A percentile compares a stretch with the other conserved stretches of the same genome.
Evolutionary conservation across 2,797 vertebrate genomes (phyloP).

Genomic region (Discoglossus pictus): DNA sequence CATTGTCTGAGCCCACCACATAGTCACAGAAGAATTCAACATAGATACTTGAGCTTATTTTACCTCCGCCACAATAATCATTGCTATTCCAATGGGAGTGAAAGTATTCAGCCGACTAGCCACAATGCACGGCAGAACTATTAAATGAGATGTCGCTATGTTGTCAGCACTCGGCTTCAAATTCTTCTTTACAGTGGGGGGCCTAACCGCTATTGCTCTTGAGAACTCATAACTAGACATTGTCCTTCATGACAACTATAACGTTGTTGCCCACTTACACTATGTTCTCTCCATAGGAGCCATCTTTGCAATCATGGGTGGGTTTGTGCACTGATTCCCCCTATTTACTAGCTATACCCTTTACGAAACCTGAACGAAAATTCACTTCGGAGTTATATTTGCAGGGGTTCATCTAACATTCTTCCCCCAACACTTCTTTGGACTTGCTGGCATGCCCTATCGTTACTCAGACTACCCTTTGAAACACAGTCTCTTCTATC

Average conservation of each 20-base stretch:
- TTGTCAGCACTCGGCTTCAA: conserved; percentile 56
- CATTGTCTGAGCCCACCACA: conserved; percentile 30
- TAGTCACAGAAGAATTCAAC: conserved; percentile 49
- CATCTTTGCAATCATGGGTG: conserved; percentile 17
- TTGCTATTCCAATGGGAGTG: conserved; percentile 47
- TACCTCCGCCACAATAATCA: conserved; percentile 61
- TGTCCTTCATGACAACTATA: rapidly evolving
- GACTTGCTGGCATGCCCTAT: neutral
- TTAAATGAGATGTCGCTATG: conserved; percentile 54
- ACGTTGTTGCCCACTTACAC: conserved; percentile 57
- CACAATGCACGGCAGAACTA: conserved; percentile 7
- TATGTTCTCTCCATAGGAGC: conserved; percentile 42
- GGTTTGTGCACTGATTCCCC: conserved; percentile 53
- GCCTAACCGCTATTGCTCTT: neutral
- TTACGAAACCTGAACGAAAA: neutral
- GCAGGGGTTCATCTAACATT: neutral
- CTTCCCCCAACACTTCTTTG: conserved; percentile 7
- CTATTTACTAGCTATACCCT: conserved; percentile 49
- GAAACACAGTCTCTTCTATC: conserved; percentile 52
- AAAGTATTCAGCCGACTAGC: conserved; percentile 64
- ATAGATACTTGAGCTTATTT: conserved; percentile 60
- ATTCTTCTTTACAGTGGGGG: conserved; percentile 47
- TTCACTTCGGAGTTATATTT: neutral
- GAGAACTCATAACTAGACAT: conserved; percentile 44
- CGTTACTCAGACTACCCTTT: neutral